phyloP scores from a whole-genome alignment of 2,888 invertebrate genomes.

The Toxonevra muliebris region DNA sequence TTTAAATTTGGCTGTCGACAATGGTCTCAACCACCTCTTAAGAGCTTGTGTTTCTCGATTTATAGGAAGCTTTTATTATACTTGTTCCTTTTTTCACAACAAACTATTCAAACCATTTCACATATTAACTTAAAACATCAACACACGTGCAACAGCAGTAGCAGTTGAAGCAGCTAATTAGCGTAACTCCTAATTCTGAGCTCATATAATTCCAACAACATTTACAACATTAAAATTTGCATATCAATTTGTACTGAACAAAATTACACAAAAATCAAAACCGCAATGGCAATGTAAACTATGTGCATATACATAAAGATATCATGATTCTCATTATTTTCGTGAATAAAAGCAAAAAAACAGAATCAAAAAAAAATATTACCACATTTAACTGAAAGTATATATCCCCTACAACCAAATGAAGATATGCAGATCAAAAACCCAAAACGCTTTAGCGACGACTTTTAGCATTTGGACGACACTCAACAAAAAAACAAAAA shows the following conservation, averaged over 20 bases:
- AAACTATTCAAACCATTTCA: no score
- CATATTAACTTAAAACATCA: no score
- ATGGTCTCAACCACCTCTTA: no score
- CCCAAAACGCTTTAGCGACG: not conserved
- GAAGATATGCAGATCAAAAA: slow-evolving; percentile 61
- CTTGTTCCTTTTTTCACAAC: no score
- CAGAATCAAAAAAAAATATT: slow-evolving; percentile 35
- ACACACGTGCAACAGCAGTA: no score
- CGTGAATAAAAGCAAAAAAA: slow-evolving; percentile 13
- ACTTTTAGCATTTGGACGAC: not conserved
- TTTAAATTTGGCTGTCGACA: no score
- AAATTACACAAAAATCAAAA: no score
- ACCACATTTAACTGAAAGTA: slow-evolving; percentile 19
- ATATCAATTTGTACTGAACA: slow-evolving; percentile 52
- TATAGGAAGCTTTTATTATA: no score
- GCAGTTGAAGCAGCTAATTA: no score
- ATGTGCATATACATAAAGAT: slow-evolving; percentile 44
- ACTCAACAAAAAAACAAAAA: not conserved
- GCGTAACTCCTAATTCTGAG: no score
- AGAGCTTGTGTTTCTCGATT: no score
- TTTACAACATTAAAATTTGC: slow-evolving; percentile 45
- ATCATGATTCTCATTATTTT: slow-evolving; percentile 58
- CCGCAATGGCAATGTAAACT: not conserved
- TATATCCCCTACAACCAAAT: slow-evolving; percentile 47
- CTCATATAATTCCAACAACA: no score